A percentile compares a stretch with the other conserved stretches of the same genome.
Evolutionary conservation across 2,113 vertebrate species (phyloP).

Genomic region (Taxidea taxus): DNA sequence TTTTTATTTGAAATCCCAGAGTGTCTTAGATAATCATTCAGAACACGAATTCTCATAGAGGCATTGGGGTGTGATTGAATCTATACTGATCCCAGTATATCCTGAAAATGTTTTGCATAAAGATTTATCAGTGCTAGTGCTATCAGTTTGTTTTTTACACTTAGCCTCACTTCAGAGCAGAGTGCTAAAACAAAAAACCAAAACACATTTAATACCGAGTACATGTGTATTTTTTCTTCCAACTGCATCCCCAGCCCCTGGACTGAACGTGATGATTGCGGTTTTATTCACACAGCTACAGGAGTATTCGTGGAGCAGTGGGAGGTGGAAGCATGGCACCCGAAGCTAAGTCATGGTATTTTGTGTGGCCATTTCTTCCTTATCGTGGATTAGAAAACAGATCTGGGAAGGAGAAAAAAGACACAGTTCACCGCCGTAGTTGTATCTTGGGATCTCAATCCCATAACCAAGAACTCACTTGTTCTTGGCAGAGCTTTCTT

Average conservation of each 20-base stretch:
- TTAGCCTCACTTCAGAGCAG: conserved; percentile 3
- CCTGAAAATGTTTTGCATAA: neutral
- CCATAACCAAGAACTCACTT: neutral
- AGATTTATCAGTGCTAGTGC: neutral
- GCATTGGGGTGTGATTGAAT: neutral
- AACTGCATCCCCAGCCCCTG: neutral
- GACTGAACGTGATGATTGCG: neutral
- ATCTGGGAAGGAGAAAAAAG: neutral
- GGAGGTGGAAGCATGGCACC: neutral
- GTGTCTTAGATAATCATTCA: neutral
- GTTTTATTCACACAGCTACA: neutral
- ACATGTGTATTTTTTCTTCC: neutral
- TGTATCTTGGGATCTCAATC: neutral
- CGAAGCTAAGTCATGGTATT: neutral
- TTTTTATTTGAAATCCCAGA: neutral
- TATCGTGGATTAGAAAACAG: neutral
- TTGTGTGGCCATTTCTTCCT: neutral
- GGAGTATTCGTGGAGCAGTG: neutral
- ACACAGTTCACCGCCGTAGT: neutral
- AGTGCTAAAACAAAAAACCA: neutral
- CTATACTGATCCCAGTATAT: neutral
- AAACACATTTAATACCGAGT: neutral
- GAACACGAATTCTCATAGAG: neutral
- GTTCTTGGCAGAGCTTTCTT: neutral
- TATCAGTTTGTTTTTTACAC: neutral